Evolutionary conservation across 2,797 vertebrate genomes (phyloP).

Genomic region (Chromobotia macracanthus): DNA sequence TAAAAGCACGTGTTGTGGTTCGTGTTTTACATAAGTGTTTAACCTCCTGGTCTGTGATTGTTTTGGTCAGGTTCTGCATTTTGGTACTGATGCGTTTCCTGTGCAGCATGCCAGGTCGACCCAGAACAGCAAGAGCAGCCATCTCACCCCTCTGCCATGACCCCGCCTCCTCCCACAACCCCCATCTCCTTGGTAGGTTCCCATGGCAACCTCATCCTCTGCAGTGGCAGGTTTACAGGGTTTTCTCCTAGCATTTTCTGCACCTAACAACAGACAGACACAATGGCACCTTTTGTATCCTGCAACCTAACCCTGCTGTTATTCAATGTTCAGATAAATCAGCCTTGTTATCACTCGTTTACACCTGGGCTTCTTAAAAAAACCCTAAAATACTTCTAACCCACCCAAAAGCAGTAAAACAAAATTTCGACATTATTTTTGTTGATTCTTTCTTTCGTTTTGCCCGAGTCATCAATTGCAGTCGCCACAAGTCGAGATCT

Average conservation of each 20-base stretch:
- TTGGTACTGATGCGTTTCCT: constrained; percentile 59
- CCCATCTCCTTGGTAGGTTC: constrained; percentile 66
- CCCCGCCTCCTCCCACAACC: constrained; percentile 55
- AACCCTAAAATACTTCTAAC: constrained; percentile 42
- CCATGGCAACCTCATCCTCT: constrained; percentile 69
- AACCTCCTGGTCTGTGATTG: background rate
- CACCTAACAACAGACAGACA: constrained; percentile 52
- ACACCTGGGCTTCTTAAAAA: constrained; percentile 55
- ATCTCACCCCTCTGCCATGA: constrained; percentile 40
- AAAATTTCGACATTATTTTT: constrained; percentile 39
- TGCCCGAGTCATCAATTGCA: constrained; percentile 44
- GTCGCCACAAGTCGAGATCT: constrained; percentile 8
- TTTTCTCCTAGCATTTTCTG: constrained; percentile 43
- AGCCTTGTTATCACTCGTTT: constrained; percentile 57
- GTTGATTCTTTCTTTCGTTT: constrained; percentile 37
- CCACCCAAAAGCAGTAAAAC: constrained; percentile 7
- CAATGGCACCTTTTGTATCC: constrained; percentile 57
- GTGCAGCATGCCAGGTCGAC: constrained; percentile 53
- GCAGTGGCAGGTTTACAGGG: constrained; percentile 60
- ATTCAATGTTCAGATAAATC: constrained; percentile 59
- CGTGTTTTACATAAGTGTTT: background rate
- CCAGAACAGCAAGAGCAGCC: constrained; percentile 51
- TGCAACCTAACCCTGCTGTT: constrained; percentile 47
- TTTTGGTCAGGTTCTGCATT: constrained; percentile 46
- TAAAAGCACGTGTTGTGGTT: background rate